These are phyloP conservation scores for Harlomillsia oculata DNA, from an alignment of 1,140 invertebrate genomes.

Conservation along the genomic window DNA sequence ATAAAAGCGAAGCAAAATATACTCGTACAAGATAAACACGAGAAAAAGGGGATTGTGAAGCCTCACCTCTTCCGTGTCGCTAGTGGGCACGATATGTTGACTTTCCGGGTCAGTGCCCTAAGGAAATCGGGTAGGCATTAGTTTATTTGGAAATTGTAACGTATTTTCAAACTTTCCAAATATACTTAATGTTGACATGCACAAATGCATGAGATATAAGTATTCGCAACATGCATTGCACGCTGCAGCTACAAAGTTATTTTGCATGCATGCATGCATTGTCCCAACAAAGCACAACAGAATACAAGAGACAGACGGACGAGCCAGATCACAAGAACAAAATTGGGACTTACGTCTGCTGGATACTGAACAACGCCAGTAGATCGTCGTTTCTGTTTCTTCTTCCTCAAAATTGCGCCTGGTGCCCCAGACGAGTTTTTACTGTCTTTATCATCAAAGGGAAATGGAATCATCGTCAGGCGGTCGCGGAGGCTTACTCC, in stretches of 20 bases:
- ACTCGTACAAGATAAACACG: no score
- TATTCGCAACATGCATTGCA: no score
- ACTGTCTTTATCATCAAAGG: constrained; percentile 33
- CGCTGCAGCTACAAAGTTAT: no score
- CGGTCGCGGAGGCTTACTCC: constrained; percentile 27
- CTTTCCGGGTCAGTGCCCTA: constrained; percentile 25
- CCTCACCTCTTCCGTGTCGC: constrained; percentile 35
- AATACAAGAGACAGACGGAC: constrained; percentile 19
- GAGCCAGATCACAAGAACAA: constrained; percentile 8
- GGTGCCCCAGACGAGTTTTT: constrained; percentile 35
- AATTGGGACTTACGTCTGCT: constrained; percentile 24
- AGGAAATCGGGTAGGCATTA: no score
- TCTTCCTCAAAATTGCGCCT: constrained; percentile 38
- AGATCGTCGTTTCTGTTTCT: constrained; percentile 43
- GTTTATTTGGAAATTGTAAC: no score
- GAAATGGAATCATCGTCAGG: constrained; percentile 15
- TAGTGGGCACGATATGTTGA: constrained; percentile 16
- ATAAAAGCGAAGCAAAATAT: no score
- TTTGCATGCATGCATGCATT: background rate
- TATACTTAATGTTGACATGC: no score
- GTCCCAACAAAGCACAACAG: constrained; percentile 4
- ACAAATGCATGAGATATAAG: background rate
- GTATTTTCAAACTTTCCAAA: no score
- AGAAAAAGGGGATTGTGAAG: constrained; percentile 14
- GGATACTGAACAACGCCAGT: constrained; percentile 34